Base-by-base conservation (phyloP, 2,888 invertebrate genomes). In the Oscheius sp. region DNA sequence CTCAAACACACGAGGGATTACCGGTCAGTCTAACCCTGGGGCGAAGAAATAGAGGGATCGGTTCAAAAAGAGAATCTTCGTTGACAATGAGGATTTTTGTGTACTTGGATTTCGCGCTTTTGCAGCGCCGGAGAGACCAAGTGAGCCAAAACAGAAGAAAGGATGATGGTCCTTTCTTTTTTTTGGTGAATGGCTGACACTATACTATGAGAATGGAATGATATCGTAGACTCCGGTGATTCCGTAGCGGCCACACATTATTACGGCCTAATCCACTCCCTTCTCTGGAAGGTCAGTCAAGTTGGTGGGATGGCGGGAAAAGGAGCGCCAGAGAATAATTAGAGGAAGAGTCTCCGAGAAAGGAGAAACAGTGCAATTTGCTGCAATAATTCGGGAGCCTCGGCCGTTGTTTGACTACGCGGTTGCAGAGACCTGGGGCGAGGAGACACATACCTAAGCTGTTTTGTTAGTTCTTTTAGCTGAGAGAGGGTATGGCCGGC, bases 221-320 rank as follows among this genome's bases (percentile, higher is more conserved):
- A 27, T 52, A 52, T 52, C 50, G 27, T 15, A 2, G 10, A 12
- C 15, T 23, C 50, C 4, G 20, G 23, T n/a, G 50, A n/a, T n/a
- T n/a, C n/a, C n/a, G n/a, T n/a, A n/a, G n/a, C n/a, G n/a, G n/a
- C n/a, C 57, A 61, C 61, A 61, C 61, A 61, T 61, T 61, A 61
- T 61, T 61, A 61, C 61, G 61, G 61, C 25, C 61, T 55, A 61
- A 61, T 61, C 61, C n/a, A n/a, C n/a, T n/a, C n/a, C n/a, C n/a
- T n/a, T 31, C 23, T 20, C 61, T 20, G 61, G 42, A 61, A 61
- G 61, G 61, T 61, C 61, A 45, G 6, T n/a, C n/a, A n/a, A n/a
- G n/a, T n/a, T n/a, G n/a, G n/a, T n/a, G n/a, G n/a, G n/a, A n/a
- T n/a, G n/a, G n/a, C 55, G 31, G 53, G n/a, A 29, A 55, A 17